Evolutionary conservation across 2,797 vertebrate species (phyloP), one percentile per base, ranked within the genome.

Genomic region (Enteromius treurensis): DNA sequence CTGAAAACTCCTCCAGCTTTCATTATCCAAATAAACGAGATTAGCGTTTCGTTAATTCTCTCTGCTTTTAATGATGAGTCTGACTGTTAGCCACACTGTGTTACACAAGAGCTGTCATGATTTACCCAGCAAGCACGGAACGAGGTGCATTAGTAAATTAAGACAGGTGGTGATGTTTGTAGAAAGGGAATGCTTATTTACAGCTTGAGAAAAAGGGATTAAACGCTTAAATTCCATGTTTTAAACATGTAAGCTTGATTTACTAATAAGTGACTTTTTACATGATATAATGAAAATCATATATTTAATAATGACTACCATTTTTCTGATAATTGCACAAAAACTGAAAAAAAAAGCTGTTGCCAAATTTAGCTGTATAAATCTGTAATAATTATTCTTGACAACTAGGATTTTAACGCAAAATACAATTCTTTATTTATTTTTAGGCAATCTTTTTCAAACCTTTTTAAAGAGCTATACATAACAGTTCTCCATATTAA

Each of bases 1-100:
- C 32, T 40, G 47, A 60, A 81, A 85, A 75, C 32, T 81, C 73
- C 67, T 74, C 40, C 62, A 67, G 58, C 80, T 82, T 82, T 82
- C 70, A 86, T 82, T 74, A 85, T 86, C 75, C 29, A 64, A 82
- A 74, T 82, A 82, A 86, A 86, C 82, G 77, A 82, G 84, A 86
- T 86, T 86, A 86, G 5, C 11, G 26, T 77, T n/a, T 77, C 7
- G 51, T 71, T 83, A 83, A 83, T 71, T 83, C 75, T 71, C 75
- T 62, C 51, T 5, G 65, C 75, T 78, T 19, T 70, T 17, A 15
- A 26, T 49, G 81, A 77, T 1, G 6, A 29, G 32, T 77, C 17
- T 76, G 75, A 83, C 53, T 69, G 74, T 51, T 47, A 65, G 42
- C 53, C 55, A 73, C 42, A 51, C 69, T 23, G 58, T 17, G 68